phyloP scores from a whole-genome alignment of 2,797 vertebrate genomes.

The Melanitta fusca region DNA sequence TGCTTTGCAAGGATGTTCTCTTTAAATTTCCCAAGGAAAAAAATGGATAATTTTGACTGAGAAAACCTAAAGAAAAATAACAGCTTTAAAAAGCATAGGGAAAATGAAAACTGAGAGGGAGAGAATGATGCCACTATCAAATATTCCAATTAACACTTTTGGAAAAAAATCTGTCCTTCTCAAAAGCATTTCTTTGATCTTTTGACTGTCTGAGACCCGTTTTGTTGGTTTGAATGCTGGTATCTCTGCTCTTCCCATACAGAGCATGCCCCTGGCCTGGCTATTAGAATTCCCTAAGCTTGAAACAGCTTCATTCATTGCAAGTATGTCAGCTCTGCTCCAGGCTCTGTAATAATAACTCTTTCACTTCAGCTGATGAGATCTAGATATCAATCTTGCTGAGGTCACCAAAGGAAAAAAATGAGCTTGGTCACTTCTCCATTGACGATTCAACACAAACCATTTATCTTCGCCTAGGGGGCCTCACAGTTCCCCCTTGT shows the following conservation, averaged over 20 bases:
- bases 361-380: constrained; percentile 69
- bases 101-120: no score
- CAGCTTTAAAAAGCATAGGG: not conserved
- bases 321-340: constrained; percentile 40
- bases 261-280: not conserved
- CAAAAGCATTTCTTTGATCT: constrained; percentile 9
- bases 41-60: not conserved
- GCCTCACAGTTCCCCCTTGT: not conserved
- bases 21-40: not conserved
- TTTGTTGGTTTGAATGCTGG: not conserved
- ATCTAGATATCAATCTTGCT: constrained; percentile 66
- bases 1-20: not conserved
- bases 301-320: constrained; percentile 47
- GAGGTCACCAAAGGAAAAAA: constrained; percentile 64
- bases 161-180: not conserved
- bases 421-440: constrained; percentile 46
- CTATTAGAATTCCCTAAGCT: constrained; percentile 37
- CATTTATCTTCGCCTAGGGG: not conserved
- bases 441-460: constrained; percentile 44
- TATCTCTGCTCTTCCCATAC: not conserved
- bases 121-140: not conserved
- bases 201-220: not conserved
- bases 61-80: not conserved
- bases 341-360: constrained; percentile 68
- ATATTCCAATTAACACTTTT: constrained; percentile 1